A percentile compares a stretch with the other conserved stretches of the same genome.
These are phyloP conservation scores for Jacana jacana DNA, from an alignment of 2,113 vertebrate genomes.

Conservation along the genomic window DNA sequence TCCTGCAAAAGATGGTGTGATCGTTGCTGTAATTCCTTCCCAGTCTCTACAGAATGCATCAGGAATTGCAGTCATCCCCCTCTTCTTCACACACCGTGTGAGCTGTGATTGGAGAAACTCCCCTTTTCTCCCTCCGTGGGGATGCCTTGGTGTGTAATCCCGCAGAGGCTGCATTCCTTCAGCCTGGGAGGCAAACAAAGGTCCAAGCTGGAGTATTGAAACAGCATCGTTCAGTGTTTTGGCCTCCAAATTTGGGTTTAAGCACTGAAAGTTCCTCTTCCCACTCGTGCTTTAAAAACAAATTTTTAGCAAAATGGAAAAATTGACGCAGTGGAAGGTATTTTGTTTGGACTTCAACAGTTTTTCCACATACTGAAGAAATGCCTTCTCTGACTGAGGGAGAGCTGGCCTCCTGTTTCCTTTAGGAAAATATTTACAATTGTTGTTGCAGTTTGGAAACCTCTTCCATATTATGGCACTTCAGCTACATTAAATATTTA, in stretches of 20 bases:
- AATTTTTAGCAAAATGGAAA: constrained; percentile 8
- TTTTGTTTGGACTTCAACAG: constrained; percentile 1
- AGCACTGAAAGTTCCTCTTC: neutral
- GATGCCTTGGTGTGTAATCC: neutral
- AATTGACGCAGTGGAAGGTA: neutral
- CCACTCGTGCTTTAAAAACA: neutral
- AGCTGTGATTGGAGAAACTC: neutral
- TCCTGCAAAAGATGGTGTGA: neutral
- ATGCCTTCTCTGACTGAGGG: neutral
- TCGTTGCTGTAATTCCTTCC: neutral
- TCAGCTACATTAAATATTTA: constrained; percentile 30
- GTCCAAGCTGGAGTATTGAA: accelerated
- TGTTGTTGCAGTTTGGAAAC: constrained; percentile 27
- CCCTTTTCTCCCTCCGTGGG: neutral
- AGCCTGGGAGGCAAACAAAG: neutral
- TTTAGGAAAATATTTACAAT: constrained; percentile 49
- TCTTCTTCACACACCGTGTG: neutral
- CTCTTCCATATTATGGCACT: neutral
- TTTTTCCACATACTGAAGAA: constrained; percentile 31
- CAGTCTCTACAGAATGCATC: neutral
- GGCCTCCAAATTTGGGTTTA: neutral
- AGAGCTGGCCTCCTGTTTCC: neutral
- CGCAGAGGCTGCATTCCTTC: neutral
- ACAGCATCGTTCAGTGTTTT: neutral
- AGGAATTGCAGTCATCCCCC: neutral